Evolutionary conservation across 2,888 invertebrate genomes (phyloP).

Genomic region (Ditylenchus weischeri): DNA sequence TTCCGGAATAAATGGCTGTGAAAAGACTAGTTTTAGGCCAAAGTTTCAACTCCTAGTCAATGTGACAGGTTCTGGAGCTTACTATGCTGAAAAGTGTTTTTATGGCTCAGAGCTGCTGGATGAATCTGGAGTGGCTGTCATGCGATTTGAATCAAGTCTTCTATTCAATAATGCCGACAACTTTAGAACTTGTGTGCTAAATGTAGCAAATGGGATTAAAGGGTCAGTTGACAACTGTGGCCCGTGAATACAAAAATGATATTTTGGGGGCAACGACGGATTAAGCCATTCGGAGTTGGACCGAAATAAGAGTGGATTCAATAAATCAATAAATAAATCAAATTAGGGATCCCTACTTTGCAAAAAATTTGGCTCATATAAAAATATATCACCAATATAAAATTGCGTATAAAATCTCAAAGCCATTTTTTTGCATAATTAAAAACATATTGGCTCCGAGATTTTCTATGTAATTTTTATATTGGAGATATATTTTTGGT

Average conservation of each 20-base stretch:
- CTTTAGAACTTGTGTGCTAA: constrained; percentile 28
- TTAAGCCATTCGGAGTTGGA: no score
- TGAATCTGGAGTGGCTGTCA: constrained; percentile 37
- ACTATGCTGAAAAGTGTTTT: constrained; percentile 36
- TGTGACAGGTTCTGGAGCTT: constrained; percentile 42
- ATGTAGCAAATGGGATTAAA: constrained; percentile 33
- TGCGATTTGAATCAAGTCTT: constrained; percentile 40
- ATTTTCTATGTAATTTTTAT: no score
- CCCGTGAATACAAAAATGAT: neutral
- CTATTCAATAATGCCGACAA: constrained; percentile 38
- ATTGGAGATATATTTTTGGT: no score
- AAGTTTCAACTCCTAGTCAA: constrained; percentile 38
- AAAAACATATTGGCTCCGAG: no score
- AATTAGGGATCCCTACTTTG: no score
- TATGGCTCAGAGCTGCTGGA: constrained; percentile 39
- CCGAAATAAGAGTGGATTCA: no score
- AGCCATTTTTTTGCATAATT: no score
- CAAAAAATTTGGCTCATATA: no score
- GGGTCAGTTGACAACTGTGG: constrained; percentile 22
- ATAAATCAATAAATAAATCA: no score
- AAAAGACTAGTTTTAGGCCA: constrained; percentile 27
- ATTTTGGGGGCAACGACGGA: no score
- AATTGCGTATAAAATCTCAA: no score
- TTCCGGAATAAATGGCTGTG: neutral
- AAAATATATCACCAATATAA: no score